Evolutionary conservation across 2,888 invertebrate species (phyloP), one percentile per base, ranked within the genome.

Genomic region (Cryptocephalus primarius): DNA sequence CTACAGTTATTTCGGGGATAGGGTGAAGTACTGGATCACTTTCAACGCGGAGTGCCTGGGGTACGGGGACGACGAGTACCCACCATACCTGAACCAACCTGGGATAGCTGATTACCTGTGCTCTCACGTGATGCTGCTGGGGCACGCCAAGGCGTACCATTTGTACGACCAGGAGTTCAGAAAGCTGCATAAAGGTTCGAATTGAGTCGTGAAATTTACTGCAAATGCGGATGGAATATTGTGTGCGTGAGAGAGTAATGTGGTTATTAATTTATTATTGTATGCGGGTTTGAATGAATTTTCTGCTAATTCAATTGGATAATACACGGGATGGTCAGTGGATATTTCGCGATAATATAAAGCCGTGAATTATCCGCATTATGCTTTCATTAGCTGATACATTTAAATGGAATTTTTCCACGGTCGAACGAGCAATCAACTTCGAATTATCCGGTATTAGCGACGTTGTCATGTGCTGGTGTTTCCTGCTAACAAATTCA

Each of bases 141-240:
- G 85, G 1, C 86, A 87, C 57, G 82, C 80, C 1, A 77, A 74
- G 56, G 75, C 76, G 1, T 85, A 80, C 63, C 75, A 77, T 48
- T 60, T 82, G 36, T 84, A 84, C 61, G 72, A 81, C 42, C 67
- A 73, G 1, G 71, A 74, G 10, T 84, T 78, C 64, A 71, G 75
- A 43, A 55, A 69, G 0, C 57, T 52, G 1, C 80, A 81, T 60
- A 70, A 76, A 48, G 80, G 80, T 70, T 46, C 42, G 32, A 11
- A 3, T 46, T 9, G 10, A 36, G 22, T 22, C 22, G 22, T 2
- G 22, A 22, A 22, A 11, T 32, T 13, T 14, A 11, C 38, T 9
- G n/a, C 14, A 13, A 9, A 33, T 40, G 31, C 13, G 14, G 8
- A 40, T 12, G 12, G 14, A 8, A 39, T 39, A n/a, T n/a, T 39